Conservation (phyloP, 2,888 invertebrate species). For the Eustalomyia histrio region DNA sequence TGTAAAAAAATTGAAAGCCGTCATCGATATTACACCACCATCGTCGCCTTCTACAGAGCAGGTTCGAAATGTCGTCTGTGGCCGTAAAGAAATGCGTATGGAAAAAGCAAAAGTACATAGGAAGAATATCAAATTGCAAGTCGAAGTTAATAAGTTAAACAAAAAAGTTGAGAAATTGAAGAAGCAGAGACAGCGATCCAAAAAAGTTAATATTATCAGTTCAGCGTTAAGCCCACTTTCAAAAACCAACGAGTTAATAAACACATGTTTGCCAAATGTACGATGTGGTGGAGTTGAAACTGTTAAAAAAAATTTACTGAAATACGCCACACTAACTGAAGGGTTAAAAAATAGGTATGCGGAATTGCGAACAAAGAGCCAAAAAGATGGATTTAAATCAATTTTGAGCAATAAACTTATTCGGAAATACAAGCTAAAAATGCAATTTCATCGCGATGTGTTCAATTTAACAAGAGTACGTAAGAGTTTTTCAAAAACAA, state of each 20-base stretch:
- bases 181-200: slow-evolving; percentile 45
- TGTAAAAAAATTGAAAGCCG: slow-evolving; percentile 41
- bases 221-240: slow-evolving; percentile 43
- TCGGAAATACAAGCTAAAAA: slow-evolving; percentile 45
- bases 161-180: slow-evolving; percentile 44
- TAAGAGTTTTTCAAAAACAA: slow-evolving; percentile 31
- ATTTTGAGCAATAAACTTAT: slow-evolving; percentile 49
- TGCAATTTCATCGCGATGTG: slow-evolving; percentile 47
- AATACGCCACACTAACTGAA: slow-evolving; percentile 48
- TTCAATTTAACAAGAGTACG: slow-evolving; percentile 45
- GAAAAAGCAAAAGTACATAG: slow-evolving; percentile 43
- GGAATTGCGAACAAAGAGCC: slow-evolving; percentile 46
- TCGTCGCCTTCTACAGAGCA: slow-evolving; percentile 46
- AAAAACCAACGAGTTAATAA: slow-evolving; percentile 9
- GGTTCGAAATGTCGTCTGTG: slow-evolving; percentile 43
- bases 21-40: slow-evolving; percentile 44
- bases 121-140: slow-evolving; percentile 45
- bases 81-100: slow-evolving; percentile 44
- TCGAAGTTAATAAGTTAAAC: slow-evolving; percentile 45
- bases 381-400: slow-evolving; percentile 44
- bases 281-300: slow-evolving; percentile 39
- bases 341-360: slow-evolving; percentile 44
- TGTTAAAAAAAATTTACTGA: slow-evolving; percentile 46
- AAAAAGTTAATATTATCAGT: slow-evolving; percentile 44
- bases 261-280: slow-evolving; percentile 43